A percentile compares a stretch with the other conserved stretches of the same genome.
These are phyloP conservation scores for Deladenus siricidicola DNA, from an alignment of 2,888 invertebrate genomes.

Conservation along the genomic window DNA sequence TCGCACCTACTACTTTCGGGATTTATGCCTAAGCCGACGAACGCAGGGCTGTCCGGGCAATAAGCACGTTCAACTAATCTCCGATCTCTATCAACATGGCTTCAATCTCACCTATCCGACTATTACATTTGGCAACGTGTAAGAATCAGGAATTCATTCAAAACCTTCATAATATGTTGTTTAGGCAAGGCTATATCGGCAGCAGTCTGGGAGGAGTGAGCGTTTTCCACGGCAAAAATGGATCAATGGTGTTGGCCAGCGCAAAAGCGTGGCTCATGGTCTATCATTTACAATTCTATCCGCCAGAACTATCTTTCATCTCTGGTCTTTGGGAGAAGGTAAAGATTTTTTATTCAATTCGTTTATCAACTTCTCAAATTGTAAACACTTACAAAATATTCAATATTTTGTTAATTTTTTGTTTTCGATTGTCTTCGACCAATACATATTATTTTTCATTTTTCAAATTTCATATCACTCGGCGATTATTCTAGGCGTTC, in stretches of 20 bases:
- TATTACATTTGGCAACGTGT: slow-evolving; percentile 47
- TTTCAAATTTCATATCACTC: not conserved
- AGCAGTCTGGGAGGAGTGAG: slow-evolving; percentile 48
- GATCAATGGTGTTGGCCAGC: slow-evolving; percentile 35
- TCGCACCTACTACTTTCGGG: slow-evolving; percentile 28
- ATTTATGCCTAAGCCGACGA: slow-evolving; percentile 48
- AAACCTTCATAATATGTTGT: no score
- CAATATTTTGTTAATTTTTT: no score
- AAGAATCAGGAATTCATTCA: slow-evolving; percentile 19
- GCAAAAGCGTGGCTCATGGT: slow-evolving; percentile 52
- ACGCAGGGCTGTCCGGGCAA: slow-evolving; percentile 40
- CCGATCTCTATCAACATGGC: slow-evolving; percentile 45
- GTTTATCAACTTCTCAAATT: no score
- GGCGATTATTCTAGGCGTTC: slow-evolving; percentile 36
- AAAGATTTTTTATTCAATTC: no score
- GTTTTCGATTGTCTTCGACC: no score
- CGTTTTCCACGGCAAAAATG: slow-evolving; percentile 38
- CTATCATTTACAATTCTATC: slow-evolving; percentile 52
- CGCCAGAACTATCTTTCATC: slow-evolving; percentile 44
- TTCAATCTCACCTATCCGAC: slow-evolving; percentile 51
- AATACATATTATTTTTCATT: not conserved
- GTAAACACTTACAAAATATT: no score
- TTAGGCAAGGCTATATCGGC: slow-evolving; percentile 48
- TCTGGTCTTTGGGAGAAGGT: slow-evolving; percentile 52
- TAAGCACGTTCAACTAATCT: slow-evolving; percentile 46